Evolutionary conservation across 2,113 vertebrate species (phyloP), one percentile per base, ranked within the genome.

Genomic region (Cyprinodon variegatus): DNA sequence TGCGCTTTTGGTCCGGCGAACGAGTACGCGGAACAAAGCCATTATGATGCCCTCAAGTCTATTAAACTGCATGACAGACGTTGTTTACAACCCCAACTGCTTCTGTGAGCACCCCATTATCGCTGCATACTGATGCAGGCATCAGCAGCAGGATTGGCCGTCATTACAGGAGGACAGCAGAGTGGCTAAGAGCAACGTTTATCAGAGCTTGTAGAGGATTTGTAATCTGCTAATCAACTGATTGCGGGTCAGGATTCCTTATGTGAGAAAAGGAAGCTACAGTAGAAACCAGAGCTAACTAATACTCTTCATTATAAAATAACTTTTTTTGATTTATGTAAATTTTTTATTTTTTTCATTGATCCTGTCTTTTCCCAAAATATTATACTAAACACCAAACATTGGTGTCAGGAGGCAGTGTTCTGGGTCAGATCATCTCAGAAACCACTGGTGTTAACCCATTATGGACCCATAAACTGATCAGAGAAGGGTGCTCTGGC

Each of bases 1-100:
- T 53, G 80, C 79, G 80, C 79, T 68, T 79, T 83, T 67, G 74
- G 74, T 74, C 83, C 77, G 14, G 75, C 50, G 86, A 69, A 80
- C 86, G 81, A 84, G 79, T 81, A 74, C 81, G 86, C 65, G 57
- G 48, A 64, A 81, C 78, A 83, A 85, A 89, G 85, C 78, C 84
- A 83, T 89, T 83, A 90, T 72, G 76, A 83, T 83, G 79, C 83
- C 85, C 83, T 70, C 76, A 72, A 84, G 83, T 88, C 90, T 60
- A 89, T 91, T 90, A 89, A 84, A 89, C 76, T 72, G 82, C 87
- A 86, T 89, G 89, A 89, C 90, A 90, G 86, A 90, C 86, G 85
- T 85, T 90, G 90, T 91, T 91, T 91, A 90, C 90, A 87, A 85
- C 84, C 78, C 83, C 82, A 75, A 81, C 76, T 80, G 87, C 88